Percentiles rank a stretch among this genome's conserved stretches.
These are phyloP conservation scores for Strix occidentalis DNA, from an alignment of 2,797 vertebrate genomes.

Conservation along the genomic window DNA sequence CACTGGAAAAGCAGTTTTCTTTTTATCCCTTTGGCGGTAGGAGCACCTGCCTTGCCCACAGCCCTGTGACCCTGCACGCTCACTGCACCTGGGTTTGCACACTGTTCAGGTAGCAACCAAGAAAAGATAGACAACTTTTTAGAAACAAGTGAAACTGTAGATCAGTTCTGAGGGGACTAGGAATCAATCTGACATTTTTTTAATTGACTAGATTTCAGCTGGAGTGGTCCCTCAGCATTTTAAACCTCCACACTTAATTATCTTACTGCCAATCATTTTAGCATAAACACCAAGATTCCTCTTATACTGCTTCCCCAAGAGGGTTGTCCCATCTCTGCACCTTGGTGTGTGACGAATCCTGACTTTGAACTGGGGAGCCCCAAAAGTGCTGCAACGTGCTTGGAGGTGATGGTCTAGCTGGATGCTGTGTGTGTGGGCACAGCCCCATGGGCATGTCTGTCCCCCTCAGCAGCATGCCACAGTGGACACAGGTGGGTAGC, in stretches of 20 bases:
- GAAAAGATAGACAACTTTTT: not conserved
- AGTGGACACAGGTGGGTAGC: not conserved
- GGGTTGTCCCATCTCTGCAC: not conserved
- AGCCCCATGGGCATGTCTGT: fast-evolving
- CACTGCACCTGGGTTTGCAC: not conserved
- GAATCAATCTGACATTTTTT: not conserved
- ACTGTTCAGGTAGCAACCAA: not conserved
- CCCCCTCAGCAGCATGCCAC: too few species aligned
- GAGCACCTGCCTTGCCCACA: not conserved
- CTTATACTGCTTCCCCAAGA: not conserved
- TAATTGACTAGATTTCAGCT: not conserved
- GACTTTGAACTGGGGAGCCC: fast-evolving
- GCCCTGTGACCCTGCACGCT: not conserved
- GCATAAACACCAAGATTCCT: not conserved
- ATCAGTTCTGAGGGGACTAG: not conserved
- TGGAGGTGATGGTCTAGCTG: fast-evolving
- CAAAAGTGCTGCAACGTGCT: fast-evolving
- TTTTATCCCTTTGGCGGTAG: not conserved
- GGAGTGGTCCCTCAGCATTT: not conserved
- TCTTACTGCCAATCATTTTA: not conserved
- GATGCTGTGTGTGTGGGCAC: fast-evolving
- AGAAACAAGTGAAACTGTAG: not conserved
- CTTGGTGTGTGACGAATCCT: fast-evolving
- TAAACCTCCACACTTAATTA: not conserved
- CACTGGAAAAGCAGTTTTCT: not conserved